Evolutionary conservation across 2,797 vertebrate species (phyloP), one percentile per base, ranked within the genome.

Genomic region (Crenichthys baileyi): DNA sequence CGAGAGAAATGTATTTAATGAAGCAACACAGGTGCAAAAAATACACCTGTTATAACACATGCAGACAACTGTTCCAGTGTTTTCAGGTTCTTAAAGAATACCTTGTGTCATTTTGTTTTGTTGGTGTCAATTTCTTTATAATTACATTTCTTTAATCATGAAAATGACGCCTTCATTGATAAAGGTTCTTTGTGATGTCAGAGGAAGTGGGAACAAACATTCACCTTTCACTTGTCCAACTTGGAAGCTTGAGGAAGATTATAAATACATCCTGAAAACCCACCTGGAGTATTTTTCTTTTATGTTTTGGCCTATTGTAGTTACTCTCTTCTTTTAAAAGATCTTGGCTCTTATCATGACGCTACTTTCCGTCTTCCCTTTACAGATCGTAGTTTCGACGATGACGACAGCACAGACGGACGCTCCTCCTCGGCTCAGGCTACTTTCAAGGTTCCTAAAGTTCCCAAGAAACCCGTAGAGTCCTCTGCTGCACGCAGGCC

Each of bases 341-440:
- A 73, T 16, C 73, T 80, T 61, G 1, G 22, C n/a, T 31, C 71
- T 1, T 24, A 72, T 78, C 5, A 0, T 87, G 74, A 91, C 20
- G 0, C 20, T 36, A 0, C n/a, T 12, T 31, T 83, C 58, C 73
- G 22, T 76, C 11, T 60, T 77, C 29, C 70, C 75, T 9, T 68
- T 60, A 6, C 88, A 99, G 98, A 99, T 96, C 98, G 97, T 93
- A 99, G 96, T 95, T 99, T 98, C 88, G 98, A 99, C 80, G 98
- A 99, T 93, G 97, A 99, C 58, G 98, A 99, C 90, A 98, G 97
- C 29, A 97, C 98, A 96, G 98, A 99, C 94, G 98, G 98, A 93
- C 97, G 96, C 85, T 96, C 97, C 82, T 96, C 97, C 39, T 96
- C 98, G 68, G 94, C 96, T 93, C 96, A 97, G 94, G 96, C 97